Base-by-base conservation (phyloP, 1,140 invertebrate species). In the Aricia agestis region DNA sequence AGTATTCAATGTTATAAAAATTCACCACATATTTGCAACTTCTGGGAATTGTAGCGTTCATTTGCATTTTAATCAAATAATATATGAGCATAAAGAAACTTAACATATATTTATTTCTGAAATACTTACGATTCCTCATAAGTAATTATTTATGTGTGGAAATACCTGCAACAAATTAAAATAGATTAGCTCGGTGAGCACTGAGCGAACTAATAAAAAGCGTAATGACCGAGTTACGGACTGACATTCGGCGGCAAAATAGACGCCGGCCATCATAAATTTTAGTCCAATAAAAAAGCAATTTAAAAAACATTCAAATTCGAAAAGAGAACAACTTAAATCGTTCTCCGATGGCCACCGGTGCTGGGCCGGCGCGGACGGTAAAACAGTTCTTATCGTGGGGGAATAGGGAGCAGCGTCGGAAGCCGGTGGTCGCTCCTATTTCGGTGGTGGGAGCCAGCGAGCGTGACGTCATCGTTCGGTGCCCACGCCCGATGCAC, bases 251-350 rank as follows among this genome's bases (percentile, higher is more conserved):
- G 82, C 85, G 78, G 82, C 78, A 81, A 86, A 84, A 84, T 77
- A 78, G 76, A 83, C 76, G 74, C 78, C 74, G 79, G 78, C 78
- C 73, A 76, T 74, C 80, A 88, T 90, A 86, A 88, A 90, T 90
- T 87, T 77, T 80, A 82, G 81, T 82, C 86, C 83, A 90, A 88
- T 88, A 90, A 88, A 90, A 87, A 90, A 85, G 82, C 86, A 88
- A 90, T 90, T 86, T 83, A 83, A 88, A 87, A 87, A 81, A 85
- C 83, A 84, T 85, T 86, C 83, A 85, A 88, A 90, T 88, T 85
- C 79, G 79, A 84, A 86, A 83, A 81, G 75, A 81, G 82, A 84
- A 81, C 80, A 76, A 78, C 78, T 81, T 77, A 82, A 83, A 83
- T 76, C 74, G 77, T 76, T 74, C 70, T 72, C 69, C 70, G 73